These are phyloP conservation scores for Apamea crenata DNA, from an alignment of 2,888 invertebrate genomes.

Conservation along the genomic window DNA sequence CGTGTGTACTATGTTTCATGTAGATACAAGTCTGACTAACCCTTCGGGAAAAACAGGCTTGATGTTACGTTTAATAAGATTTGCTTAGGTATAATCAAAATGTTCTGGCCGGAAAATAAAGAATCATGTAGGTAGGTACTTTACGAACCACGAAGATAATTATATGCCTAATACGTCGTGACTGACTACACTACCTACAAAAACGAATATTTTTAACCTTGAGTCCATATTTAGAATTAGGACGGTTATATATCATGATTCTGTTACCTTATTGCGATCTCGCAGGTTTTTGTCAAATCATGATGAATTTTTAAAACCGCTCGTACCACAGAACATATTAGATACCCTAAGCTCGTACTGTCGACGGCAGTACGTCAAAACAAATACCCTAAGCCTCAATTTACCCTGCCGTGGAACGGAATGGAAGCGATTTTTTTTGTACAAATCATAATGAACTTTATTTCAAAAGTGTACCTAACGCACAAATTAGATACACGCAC, in stretches of 20 bases:
- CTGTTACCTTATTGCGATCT: neutral
- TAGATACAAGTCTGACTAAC: neutral
- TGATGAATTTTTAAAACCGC: no score
- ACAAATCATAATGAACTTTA: no score
- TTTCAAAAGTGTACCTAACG: no score
- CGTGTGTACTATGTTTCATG: no score
- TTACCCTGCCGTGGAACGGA: no score
- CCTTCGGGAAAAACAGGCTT: neutral
- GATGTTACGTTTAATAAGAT: neutral
- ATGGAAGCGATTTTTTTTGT: no score
- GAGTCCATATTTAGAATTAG: constrained; percentile 1
- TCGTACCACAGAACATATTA: no score
- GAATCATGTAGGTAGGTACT: neutral
- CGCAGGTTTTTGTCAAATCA: neutral
- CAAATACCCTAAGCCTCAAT: no score
- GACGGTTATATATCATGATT: neutral
- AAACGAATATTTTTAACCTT: constrained; percentile 13
- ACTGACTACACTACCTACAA: neutral
- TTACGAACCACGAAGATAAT: no score
- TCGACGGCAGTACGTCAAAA: no score
- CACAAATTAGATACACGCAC: no score
- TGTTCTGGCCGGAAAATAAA: neutral
- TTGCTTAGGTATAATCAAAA: neutral
- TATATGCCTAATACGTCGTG: constrained; percentile 3
- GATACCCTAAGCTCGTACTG: no score